Conservation (phyloP, 2,888 invertebrate species). For the Orchesella flavescens region DNA sequence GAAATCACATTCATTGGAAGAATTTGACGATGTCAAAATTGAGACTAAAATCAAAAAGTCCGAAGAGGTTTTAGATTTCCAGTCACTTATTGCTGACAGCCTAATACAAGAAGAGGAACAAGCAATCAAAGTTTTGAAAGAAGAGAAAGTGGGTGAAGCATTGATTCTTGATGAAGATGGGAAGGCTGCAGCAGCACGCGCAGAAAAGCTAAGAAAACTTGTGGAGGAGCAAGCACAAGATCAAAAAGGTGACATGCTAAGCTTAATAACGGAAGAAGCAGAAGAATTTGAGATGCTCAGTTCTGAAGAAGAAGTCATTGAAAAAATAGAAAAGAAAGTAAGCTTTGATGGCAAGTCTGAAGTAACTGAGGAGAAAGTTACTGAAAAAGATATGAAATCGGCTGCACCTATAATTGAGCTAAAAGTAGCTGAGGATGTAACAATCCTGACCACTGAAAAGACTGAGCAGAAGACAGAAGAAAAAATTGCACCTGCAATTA, state of each 20-base stretch:
- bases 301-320: not conserved
- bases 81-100: slow-evolving; percentile 47
- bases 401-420: slow-evolving; percentile 7
- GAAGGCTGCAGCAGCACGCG: slow-evolving; percentile 49
- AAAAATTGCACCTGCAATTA: too few species aligned
- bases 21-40: not conserved
- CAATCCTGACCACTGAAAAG: too few species aligned
- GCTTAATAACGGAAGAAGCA: slow-evolving; percentile 39
- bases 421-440: slow-evolving; percentile 13
- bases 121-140: slow-evolving; percentile 52
- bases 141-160: slow-evolving; percentile 51
- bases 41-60: slow-evolving; percentile 53
- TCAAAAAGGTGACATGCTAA: slow-evolving; percentile 47
- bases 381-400: not conserved
- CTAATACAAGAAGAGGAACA: slow-evolving; percentile 2
- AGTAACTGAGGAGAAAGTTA: not conserved
- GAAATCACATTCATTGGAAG: not conserved
- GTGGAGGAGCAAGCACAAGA: slow-evolving; percentile 49
- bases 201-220: slow-evolving; percentile 50
- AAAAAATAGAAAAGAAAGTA: not conserved
- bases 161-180: slow-evolving; percentile 46
- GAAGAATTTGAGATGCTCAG: slow-evolving; percentile 35
- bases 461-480: too few species aligned
- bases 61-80: slow-evolving; percentile 61
- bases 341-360: not conserved